phyloP scores from a whole-genome alignment of 2,113 vertebrate species.

The Emydocephalus ijimae region DNA sequence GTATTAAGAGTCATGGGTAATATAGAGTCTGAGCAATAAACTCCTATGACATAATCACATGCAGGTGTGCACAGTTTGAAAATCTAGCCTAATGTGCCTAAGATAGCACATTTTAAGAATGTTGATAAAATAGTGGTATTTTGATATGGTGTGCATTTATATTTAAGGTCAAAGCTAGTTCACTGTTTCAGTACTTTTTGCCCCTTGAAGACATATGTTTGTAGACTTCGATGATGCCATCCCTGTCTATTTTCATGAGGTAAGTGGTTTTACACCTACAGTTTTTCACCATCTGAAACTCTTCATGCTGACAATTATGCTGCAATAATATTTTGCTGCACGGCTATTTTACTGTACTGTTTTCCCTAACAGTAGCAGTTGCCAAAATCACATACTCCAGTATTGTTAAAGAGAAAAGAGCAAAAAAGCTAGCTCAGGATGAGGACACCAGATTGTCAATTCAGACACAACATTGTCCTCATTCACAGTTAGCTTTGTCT shows the following conservation, averaged over 20 bases:
- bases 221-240: not conserved
- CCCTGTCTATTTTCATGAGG: not conserved
- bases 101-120: not conserved
- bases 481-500: not conserved
- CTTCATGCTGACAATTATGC: not conserved
- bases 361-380: not conserved
- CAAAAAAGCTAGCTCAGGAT: not conserved
- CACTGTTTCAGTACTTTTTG: not conserved
- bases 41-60: not conserved
- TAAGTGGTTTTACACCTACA: not conserved
- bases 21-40: not conserved
- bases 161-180: not conserved
- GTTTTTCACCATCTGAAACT: not conserved
- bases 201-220: not conserved
- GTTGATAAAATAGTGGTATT: not conserved
- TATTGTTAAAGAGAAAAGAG: not conserved
- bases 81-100: not conserved
- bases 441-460: not conserved
- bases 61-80: not conserved
- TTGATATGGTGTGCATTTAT: not conserved
- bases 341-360: not conserved
- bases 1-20: not conserved
- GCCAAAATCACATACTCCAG: not conserved
- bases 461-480: not conserved
- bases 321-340: not conserved